Evolutionary conservation across 23 tunicate species (phyloP), one percentile per base, ranked within the genome.

Genomic region (Halocynthia roretzi): DNA sequence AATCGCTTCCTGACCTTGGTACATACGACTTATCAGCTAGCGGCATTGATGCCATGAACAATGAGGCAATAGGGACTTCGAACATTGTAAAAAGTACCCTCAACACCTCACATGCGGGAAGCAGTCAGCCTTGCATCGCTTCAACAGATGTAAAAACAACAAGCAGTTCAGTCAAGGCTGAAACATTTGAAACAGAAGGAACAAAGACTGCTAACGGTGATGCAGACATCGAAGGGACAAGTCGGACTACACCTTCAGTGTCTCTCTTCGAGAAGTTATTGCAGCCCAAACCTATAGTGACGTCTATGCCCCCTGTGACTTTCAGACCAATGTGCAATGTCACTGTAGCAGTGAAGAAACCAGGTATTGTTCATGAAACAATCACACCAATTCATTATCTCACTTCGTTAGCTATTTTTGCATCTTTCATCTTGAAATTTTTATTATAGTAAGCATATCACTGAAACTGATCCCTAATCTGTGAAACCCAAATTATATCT

Each of bases 51-150:
- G 44, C 54, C 31, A 51, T 70, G 54, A 54, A 65, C 19, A 20
- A 65, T 65, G 70, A 65, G 9, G 70, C 70, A 65, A 65, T 65
- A 65, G 54, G 57, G 53, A 70, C 76, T 70, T 80, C 76, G 19
- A 65, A 48, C 5, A 20, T 65, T 40, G 44, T 31, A 31, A 31
- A 31, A 31, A 31, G 4, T 31, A 31, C 44, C 44, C 44, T 31
- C 44, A 31, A 31, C 44, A 31, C 44, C 44, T 31, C 44, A 31
- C 44, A 31, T 31, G 44, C 44, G 1, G 44, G 44, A 31, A 31
- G 44, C 44, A 31, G 44, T 31, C 44, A 31, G 44, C 1, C 44
- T 31, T 31, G 44, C 44, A 31, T 31, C 44, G 44, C 44, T 31
- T 31, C 44, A 31, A 31, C 44, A 31, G 44, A 31, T 31, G 44